Evolutionary conservation across 1,140 invertebrate species (phyloP).

Genomic region (Tribolium castaneum): DNA sequence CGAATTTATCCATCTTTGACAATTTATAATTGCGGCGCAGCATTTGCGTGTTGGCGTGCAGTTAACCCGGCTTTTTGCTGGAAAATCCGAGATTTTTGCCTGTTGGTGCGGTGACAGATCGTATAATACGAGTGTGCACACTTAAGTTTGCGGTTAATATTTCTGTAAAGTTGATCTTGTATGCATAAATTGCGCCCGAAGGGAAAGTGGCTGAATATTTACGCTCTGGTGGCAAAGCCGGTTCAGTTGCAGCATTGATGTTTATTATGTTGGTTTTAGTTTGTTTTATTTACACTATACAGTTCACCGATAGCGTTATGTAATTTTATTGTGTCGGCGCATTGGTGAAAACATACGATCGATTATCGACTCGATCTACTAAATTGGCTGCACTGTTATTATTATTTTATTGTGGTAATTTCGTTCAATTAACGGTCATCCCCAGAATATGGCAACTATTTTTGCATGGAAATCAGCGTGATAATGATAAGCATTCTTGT

Average conservation of each 20-base stretch:
- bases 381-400: conserved; percentile 3
- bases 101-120: not conserved
- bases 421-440: not conserved
- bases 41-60: conserved; percentile 34
- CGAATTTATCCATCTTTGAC: conserved; percentile 10
- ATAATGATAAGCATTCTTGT: not conserved
- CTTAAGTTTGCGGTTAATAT: conserved; percentile 17
- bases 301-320: conserved; percentile 39
- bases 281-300: conserved; percentile 38
- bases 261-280: conserved; percentile 39
- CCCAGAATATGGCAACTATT: not conserved
- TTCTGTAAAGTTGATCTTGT: conserved; percentile 19
- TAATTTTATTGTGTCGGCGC: conserved; percentile 40
- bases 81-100: not conserved
- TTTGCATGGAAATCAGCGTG: not conserved
- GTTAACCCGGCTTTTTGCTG: not conserved
- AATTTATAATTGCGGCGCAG: conserved; percentile 36
- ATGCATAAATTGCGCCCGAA: conserved; percentile 37
- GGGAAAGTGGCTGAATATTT: conserved; percentile 41
- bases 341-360: conserved; percentile 16
- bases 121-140: not conserved
- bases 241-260: conserved; percentile 39
- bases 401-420: not conserved
- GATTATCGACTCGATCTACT: conserved; percentile 4
- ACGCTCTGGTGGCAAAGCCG: conserved; percentile 26